A percentile compares a stretch with the other conserved stretches of the same genome.
Evolutionary conservation across 2,888 invertebrate species (phyloP).

Genomic region (Blomia tropicalis): DNA sequence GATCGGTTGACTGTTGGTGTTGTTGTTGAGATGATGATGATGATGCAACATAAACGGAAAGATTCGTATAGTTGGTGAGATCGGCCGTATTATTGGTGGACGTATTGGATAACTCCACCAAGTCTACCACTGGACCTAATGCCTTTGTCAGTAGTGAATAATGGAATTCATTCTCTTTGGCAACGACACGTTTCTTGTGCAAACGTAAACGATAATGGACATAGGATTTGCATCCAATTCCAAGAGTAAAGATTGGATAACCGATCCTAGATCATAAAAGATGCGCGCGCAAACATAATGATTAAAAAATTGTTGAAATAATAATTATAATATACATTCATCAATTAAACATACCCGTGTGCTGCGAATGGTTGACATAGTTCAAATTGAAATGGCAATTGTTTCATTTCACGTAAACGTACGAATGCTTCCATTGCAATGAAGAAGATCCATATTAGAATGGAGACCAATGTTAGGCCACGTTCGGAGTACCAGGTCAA

Average conservation of each 20-base stretch:
- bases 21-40: neutral
- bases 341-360: conserved; percentile 54
- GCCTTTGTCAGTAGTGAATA: conserved; percentile 79
- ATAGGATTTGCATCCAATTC: conserved; percentile 86
- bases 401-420: conserved; percentile 57
- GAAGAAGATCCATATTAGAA: conserved; percentile 79
- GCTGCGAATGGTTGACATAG: conserved; percentile 89
- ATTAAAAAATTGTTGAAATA: conserved; percentile 9
- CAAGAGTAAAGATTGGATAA: conserved; percentile 85
- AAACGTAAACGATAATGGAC: conserved; percentile 70
- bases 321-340: neutral
- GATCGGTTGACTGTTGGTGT: neutral
- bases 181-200: conserved; percentile 77
- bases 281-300: neutral
- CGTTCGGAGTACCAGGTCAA: conserved; percentile 94
- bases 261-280: conserved; percentile 50
- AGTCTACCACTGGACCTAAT: conserved; percentile 39
- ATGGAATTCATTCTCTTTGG: conserved; percentile 87
- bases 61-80: too few species aligned
- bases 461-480: conserved; percentile 83
- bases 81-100: neutral
- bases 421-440: conserved; percentile 85
- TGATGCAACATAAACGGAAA: neutral
- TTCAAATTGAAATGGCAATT: conserved; percentile 68
- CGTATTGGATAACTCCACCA: neutral